phyloP scores from a whole-genome alignment of 2,113 vertebrate species.

The Nannobrachium achirus region DNA sequence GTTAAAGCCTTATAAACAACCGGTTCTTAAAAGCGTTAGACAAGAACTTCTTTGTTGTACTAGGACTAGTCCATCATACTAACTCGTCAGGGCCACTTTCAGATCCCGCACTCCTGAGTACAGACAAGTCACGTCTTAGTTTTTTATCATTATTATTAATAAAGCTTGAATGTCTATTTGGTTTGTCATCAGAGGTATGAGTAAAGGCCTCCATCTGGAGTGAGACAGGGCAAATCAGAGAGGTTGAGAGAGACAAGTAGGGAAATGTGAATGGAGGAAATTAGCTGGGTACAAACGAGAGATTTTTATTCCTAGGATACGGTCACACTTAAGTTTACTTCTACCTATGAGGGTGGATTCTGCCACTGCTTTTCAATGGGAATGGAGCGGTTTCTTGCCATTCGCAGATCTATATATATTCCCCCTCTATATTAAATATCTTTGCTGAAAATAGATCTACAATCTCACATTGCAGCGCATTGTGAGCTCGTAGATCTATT shows the following conservation, averaged over 20 bases:
- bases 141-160: conserved; percentile 33
- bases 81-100: conserved; percentile 46
- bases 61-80: conserved; percentile 4
- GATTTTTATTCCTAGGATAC: too few relatives aligned
- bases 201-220: conserved; percentile 36
- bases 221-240: conserved; percentile 36
- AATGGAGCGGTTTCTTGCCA: too few relatives aligned
- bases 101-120: conserved; percentile 70
- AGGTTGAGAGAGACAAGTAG: conserved; percentile 50
- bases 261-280: conserved; percentile 31
- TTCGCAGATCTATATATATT: too few relatives aligned
- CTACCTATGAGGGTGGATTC: too few relatives aligned
- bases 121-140: conserved; percentile 52
- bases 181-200: conserved; percentile 70
- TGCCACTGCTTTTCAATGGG: too few relatives aligned
- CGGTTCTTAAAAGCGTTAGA: neutral
- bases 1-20: conserved; percentile 61
- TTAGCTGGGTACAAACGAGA: too few relatives aligned
- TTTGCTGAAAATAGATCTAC: too few relatives aligned
- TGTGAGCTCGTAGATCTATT: too few relatives aligned
- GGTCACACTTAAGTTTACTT: too few relatives aligned
- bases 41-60: too few relatives aligned
- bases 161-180: conserved; percentile 73
- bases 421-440: too few relatives aligned
- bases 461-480: too few relatives aligned